Percentiles rank a stretch among this genome's conserved stretches.
These are phyloP conservation scores for Rhagoletis pomonella DNA, from an alignment of 1,140 invertebrate species.

Conservation along the genomic window DNA sequence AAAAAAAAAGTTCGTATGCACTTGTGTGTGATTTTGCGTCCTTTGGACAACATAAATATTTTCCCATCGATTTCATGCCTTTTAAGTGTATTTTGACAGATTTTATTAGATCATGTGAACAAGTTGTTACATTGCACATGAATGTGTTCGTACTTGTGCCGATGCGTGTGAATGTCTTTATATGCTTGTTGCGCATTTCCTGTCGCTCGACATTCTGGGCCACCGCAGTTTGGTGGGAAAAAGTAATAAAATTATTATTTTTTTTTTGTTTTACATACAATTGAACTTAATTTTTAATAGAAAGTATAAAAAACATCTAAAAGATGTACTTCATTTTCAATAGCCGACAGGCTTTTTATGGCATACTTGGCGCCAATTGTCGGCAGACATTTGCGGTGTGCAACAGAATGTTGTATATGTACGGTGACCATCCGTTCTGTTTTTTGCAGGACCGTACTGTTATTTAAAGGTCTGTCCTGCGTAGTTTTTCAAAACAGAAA, in stretches of 20 bases:
- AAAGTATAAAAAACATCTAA: too few relatives aligned
- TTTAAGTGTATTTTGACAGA: conserved; percentile 58
- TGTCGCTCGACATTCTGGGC: neutral
- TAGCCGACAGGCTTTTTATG: conserved; percentile 29
- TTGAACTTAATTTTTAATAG: neutral
- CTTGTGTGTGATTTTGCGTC: neutral
- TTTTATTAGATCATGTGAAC: conserved; percentile 57
- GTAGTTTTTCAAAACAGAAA: too few relatives aligned
- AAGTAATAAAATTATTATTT: conserved; percentile 16
- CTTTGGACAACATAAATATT: conserved; percentile 52
- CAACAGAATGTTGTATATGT: neutral
- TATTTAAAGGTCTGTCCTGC: too few relatives aligned
- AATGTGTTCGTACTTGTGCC: too few relatives aligned
- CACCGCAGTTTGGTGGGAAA: neutral
- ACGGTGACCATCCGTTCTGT: too few relatives aligned
- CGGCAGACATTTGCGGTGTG: neutral
- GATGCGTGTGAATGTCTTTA: neutral
- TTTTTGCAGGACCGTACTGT: too few relatives aligned
- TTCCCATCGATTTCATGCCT: conserved; percentile 56
- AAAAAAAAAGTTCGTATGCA: neutral
- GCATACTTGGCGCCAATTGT: conserved; percentile 32
- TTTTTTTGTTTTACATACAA: neutral
- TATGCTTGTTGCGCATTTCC: neutral
- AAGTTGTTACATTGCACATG: conserved; percentile 25
- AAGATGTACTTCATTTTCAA: neutral